Evolutionary conservation across 2,888 invertebrate genomes (phyloP).

Genomic region (Beris chalybata): DNA sequence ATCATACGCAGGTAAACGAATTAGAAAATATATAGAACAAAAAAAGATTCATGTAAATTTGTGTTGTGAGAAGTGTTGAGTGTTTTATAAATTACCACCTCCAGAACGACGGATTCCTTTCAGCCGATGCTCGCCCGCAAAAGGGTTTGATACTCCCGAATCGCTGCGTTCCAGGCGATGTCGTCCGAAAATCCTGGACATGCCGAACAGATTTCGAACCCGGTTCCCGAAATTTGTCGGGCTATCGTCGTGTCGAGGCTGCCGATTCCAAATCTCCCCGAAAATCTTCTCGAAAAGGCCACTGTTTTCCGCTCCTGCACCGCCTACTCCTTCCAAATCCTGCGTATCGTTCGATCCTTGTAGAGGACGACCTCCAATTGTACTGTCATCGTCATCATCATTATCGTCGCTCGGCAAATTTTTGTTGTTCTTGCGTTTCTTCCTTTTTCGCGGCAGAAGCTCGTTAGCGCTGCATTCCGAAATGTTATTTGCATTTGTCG

Average conservation of each 20-base stretch:
- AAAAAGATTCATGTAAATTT: slow-evolving; percentile 37
- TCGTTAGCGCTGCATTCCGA: slow-evolving; percentile 44
- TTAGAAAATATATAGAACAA: slow-evolving; percentile 17
- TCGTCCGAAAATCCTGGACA: slow-evolving; percentile 31
- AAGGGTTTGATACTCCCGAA: slow-evolving; percentile 41
- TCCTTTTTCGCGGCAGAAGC: slow-evolving; percentile 37
- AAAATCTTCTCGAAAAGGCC: slow-evolving; percentile 37
- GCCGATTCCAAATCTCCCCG: slow-evolving; percentile 36
- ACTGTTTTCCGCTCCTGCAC: not conserved
- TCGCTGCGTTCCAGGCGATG: slow-evolving; percentile 32
- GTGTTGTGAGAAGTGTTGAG: not conserved
- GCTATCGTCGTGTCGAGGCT: not conserved
- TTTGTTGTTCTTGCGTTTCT: slow-evolving; percentile 17
- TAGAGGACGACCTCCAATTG: slow-evolving; percentile 19
- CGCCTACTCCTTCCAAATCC: slow-evolving; percentile 8
- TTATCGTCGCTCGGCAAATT: not conserved
- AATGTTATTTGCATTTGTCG: slow-evolving; percentile 39
- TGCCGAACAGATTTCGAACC: slow-evolving; percentile 35
- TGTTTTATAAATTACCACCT: slow-evolving; percentile 48
- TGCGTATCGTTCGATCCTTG: slow-evolving; percentile 3
- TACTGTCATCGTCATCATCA: slow-evolving; percentile 26
- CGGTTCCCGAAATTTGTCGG: slow-evolving; percentile 2
- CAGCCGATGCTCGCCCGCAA: slow-evolving; percentile 50
- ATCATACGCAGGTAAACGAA: slow-evolving; percentile 4
- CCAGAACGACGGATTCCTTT: slow-evolving; percentile 55